Evolutionary conservation across 2,888 invertebrate species (phyloP).

Genomic region (Prosopocoilus inquinatus): DNA sequence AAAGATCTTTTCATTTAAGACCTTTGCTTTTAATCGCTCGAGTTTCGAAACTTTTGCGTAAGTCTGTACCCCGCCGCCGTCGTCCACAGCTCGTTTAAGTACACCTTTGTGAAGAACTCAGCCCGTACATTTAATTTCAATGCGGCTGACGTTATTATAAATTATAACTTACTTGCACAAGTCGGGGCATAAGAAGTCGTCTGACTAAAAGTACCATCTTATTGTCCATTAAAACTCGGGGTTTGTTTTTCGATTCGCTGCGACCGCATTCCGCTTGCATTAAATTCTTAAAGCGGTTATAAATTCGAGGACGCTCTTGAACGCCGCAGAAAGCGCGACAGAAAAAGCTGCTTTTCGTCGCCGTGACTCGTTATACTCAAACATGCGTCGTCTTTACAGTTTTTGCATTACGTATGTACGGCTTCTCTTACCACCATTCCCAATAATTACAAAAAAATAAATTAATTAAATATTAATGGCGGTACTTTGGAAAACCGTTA

Average conservation of each 20-base stretch:
- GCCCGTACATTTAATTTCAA: conserved; percentile 43
- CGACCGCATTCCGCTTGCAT: conserved; percentile 46
- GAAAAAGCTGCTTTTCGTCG: conserved; percentile 1
- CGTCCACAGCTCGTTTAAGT: conserved; percentile 19
- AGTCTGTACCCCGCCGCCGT: conserved; percentile 10
- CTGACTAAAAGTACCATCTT: conserved; percentile 47
- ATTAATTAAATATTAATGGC: not conserved
- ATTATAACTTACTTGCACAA: conserved; percentile 46
- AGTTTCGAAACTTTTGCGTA: not conserved
- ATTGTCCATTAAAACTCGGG: conserved; percentile 48
- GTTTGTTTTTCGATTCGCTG: conserved; percentile 46
- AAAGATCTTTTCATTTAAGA: too few species aligned
- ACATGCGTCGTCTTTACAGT: too few species aligned
- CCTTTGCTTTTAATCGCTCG: too few species aligned
- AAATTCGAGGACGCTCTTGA: conserved; percentile 37
- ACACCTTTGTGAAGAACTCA: conserved; percentile 37
- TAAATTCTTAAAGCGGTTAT: conserved; percentile 47
- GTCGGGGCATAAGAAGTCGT: conserved; percentile 44
- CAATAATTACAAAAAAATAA: not conserved
- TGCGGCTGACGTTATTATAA: conserved; percentile 46
- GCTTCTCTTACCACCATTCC: too few species aligned
- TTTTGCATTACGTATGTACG: too few species aligned
- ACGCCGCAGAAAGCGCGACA: conserved; percentile 25
- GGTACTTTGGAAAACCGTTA: not conserved
- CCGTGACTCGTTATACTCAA: not conserved